Conservation (phyloP, 1,140 invertebrate species). For the Drosophila elegans region DNA sequence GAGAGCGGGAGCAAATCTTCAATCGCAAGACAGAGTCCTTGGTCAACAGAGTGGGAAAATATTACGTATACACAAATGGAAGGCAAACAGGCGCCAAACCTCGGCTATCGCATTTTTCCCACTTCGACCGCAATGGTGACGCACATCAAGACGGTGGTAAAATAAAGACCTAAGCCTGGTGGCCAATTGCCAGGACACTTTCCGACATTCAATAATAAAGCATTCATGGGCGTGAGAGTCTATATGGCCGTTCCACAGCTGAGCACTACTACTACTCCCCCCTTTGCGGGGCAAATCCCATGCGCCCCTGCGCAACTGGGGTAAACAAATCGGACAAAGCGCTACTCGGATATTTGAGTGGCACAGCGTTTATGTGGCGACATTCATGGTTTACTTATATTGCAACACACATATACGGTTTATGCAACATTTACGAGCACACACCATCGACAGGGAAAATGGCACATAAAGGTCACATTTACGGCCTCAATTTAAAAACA, state of each 20-base stretch:
- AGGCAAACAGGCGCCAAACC: constrained; percentile 30
- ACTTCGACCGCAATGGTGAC: constrained; percentile 30
- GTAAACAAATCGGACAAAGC: constrained; percentile 31
- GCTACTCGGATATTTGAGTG: constrained; percentile 1
- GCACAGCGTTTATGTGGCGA: constrained; percentile 20
- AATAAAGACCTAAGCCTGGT: constrained; percentile 27
- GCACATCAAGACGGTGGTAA: constrained; percentile 42
- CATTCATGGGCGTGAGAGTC: constrained; percentile 60
- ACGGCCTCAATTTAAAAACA: background rate
- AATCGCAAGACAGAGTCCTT: constrained; percentile 43
- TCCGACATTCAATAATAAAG: constrained; percentile 59
- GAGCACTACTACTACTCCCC: constrained; percentile 13
- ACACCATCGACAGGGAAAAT: background rate
- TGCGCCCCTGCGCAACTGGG: constrained; percentile 14
- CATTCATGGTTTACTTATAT: constrained; percentile 7
- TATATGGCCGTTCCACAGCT: constrained; percentile 48
- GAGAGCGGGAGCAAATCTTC: constrained; percentile 29
- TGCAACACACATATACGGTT: background rate
- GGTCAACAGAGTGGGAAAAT: constrained; percentile 49
- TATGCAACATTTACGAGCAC: background rate
- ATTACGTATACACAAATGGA: constrained; percentile 49
- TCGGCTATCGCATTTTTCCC: constrained; percentile 25
- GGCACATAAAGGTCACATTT: background rate
- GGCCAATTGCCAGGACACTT: constrained; percentile 19
- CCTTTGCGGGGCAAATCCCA: background rate